Conservation (phyloP, 2,113 vertebrate species). For the Hucho hucho region DNA sequence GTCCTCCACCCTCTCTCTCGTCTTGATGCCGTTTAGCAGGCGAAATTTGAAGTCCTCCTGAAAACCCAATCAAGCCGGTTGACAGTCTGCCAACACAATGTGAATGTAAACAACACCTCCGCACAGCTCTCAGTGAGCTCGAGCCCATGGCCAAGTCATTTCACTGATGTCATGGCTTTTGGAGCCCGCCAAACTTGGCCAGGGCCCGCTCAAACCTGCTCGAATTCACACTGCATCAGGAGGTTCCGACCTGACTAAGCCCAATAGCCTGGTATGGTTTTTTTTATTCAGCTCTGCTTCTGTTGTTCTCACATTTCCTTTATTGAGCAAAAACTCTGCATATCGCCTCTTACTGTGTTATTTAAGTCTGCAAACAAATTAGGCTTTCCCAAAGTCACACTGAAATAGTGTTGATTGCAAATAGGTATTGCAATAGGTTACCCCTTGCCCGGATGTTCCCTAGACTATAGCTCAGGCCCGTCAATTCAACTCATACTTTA, state of each 20-base stretch:
- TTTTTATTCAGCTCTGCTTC: not conserved
- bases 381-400: too few species aligned
- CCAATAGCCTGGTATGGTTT: not conserved
- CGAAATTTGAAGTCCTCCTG: conserved; percentile 38
- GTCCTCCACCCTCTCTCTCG: not conserved
- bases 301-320: not conserved
- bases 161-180: conserved; percentile 42
- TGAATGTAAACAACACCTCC: conserved; percentile 63
- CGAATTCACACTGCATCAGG: conserved; percentile 16
- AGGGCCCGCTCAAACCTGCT: conserved; percentile 4
- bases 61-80: conserved; percentile 45
- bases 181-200: conserved; percentile 7
- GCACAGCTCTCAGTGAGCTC: conserved; percentile 27
- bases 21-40: conserved; percentile 3
- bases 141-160: conserved; percentile 46
- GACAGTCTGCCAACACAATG: conserved; percentile 45
- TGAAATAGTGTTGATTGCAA: too few species aligned
- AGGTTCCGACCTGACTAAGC: conserved; percentile 26
- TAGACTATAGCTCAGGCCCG: too few species aligned
- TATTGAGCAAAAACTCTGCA: not conserved
- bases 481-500: too few species aligned
- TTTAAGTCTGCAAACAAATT: too few species aligned
- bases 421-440: too few species aligned
- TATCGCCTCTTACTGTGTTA: too few species aligned
- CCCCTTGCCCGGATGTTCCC: too few species aligned